phyloP scores from a whole-genome alignment of 2,888 invertebrate genomes.

The Drosophila neutralis region DNA sequence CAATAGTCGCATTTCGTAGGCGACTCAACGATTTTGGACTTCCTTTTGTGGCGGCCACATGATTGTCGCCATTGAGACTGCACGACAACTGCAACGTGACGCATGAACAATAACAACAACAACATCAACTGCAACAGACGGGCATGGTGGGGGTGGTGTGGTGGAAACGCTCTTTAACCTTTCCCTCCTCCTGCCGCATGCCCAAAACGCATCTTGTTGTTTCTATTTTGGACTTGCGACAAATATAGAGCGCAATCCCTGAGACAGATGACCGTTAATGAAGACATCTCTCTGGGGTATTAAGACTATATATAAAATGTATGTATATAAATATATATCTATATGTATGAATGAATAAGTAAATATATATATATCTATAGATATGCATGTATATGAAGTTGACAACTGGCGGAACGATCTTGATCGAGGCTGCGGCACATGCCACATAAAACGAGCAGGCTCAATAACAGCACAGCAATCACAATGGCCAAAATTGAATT shows the following conservation, averaged over 20 bases:
- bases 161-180: conserved; percentile 47
- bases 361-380: not conserved
- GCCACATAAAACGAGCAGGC: conserved; percentile 22
- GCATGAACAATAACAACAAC: conserved; percentile 34
- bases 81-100: conserved; percentile 59
- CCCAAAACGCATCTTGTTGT: conserved; percentile 1
- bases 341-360: not conserved
- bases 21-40: conserved; percentile 53
- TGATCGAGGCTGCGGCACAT: conserved; percentile 36
- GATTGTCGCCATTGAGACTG: conserved; percentile 61
- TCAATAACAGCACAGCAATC: conserved; percentile 3
- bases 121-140: not conserved
- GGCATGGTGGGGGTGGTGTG: not conserved
- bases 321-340: not conserved
- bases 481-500: conserved; percentile 22
- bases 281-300: conserved; percentile 31
- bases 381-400: conserved; percentile 18
- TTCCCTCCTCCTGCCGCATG: conserved; percentile 1
- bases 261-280: conserved; percentile 49
- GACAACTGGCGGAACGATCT: conserved; percentile 19
- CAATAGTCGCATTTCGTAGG: conserved; percentile 51
- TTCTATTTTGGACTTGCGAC: conserved; percentile 44
- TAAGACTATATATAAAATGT: conserved; percentile 34
- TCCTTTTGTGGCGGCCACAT: conserved; percentile 56
- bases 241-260: conserved; percentile 45